Base-by-base conservation (phyloP, 1,140 invertebrate genomes). In the Dysdera silvatica region DNA sequence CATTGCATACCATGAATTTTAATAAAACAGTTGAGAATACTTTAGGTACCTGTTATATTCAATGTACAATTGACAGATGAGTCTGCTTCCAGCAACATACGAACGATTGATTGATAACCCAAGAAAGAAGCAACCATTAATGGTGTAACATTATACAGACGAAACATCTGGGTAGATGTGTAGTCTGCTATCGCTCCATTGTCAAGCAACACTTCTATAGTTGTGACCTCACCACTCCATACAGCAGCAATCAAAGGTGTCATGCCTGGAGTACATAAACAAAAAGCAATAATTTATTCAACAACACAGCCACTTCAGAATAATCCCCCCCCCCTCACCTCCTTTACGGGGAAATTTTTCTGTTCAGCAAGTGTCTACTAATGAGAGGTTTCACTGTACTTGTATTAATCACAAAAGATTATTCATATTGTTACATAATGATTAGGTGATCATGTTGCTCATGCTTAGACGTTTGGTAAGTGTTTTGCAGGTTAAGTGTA, bases 51-150 rank as follows among this genome's bases (percentile, higher is more conserved):
- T 26, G 65, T 62, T 24, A 53, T 33, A 18, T 58, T 41, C 28
- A 53, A 53, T 23, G 31, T 16, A 12, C 62, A 54, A 32, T 78
- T 75, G 28, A 78, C 69, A 62, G 69, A 66, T 37, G 74, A 75
- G 29, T 74, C 75, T 67, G 70, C 69, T 54, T 78, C 69, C 26
- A 81, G 64, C 4, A 82, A 70, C 18, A 75, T 45, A 56, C 73
- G 72, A 1, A 76, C 73, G 24, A 79, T 73, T 40, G 75, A 73
- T 4, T 77, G 56, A 66, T 78, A 58, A 2, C 79, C 79, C 28
- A 68, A 59, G 26, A 73, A 66, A 28, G 74, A 70, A 18, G 80
- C 77, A 29, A 80, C 67, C 76, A 81, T 81, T 4, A 82, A 68
- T 6, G 80, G 71, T 45, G 76, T 76, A 31, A 77, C 48, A 63